A percentile compares a stretch with the other conserved stretches of the same genome.
Evolutionary conservation across 2,888 invertebrate species (phyloP).

Genomic region (Acrobeloides nanus): DNA sequence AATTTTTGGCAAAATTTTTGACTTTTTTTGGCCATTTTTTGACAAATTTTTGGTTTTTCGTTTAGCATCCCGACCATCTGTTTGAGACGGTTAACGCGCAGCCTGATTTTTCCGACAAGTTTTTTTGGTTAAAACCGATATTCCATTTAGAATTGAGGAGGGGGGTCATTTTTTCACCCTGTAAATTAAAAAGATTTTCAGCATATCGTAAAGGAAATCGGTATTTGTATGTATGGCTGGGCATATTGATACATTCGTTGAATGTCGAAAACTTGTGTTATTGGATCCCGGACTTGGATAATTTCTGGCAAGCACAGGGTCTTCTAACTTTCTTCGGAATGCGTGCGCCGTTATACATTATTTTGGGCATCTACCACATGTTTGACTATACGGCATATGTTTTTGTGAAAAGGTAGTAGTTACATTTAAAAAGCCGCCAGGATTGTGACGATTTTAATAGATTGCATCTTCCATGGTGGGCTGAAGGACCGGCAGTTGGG

Average conservation of each 20-base stretch:
- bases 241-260: constrained; percentile 67
- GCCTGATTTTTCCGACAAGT: too few species aligned
- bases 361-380: constrained; percentile 62
- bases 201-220: constrained; percentile 69
- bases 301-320: constrained; percentile 72
- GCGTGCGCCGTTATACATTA: constrained; percentile 68
- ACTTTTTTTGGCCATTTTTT: constrained; percentile 1
- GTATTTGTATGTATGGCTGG: constrained; percentile 70
- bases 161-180: background rate
- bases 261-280: constrained; percentile 68
- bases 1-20: background rate
- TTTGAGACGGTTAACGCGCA: too few species aligned
- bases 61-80: too few species aligned
- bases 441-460: constrained; percentile 46
- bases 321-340: constrained; percentile 68
- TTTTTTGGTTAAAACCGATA: too few species aligned
- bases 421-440: constrained; percentile 2
- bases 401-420: constrained; percentile 50
- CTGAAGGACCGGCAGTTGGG: constrained; percentile 61
- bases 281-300: constrained; percentile 68
- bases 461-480: constrained; percentile 58
- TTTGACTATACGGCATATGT: constrained; percentile 60
- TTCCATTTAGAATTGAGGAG: constrained; percentile 5
- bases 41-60: too few species aligned
- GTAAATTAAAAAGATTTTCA: too few species aligned